Percentiles rank a stretch among this genome's conserved stretches.
phyloP scores from a whole-genome alignment of 2,113 vertebrate species.

The Eleginops maclovinus region DNA sequence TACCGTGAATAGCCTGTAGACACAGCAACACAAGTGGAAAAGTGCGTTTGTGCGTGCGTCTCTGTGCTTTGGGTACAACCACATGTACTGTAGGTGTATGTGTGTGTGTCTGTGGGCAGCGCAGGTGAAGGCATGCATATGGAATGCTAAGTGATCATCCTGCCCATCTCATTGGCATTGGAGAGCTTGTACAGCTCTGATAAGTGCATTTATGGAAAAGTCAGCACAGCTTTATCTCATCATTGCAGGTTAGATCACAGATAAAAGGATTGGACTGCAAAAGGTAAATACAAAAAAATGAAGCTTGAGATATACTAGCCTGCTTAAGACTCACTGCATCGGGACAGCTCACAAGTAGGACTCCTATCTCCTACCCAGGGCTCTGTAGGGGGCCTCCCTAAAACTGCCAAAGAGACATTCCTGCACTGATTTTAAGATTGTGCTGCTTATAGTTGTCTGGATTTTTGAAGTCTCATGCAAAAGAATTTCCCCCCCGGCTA shows the following conservation, averaged over 20 bases:
- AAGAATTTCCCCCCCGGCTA: conserved; percentile 51
- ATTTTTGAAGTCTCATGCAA: conserved; percentile 55
- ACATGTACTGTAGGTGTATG: conserved; percentile 42
- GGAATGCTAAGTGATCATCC: conserved; percentile 77
- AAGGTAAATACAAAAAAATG: conserved; percentile 71
- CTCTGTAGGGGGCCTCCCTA: conserved; percentile 51
- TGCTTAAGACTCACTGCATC: conserved; percentile 51
- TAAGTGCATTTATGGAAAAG: conserved; percentile 85
- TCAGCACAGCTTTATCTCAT: conserved; percentile 82
- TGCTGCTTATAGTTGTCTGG: conserved; percentile 51
- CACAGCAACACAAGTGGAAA: conserved; percentile 64
- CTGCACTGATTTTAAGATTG: conserved; percentile 56
- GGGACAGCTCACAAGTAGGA: conserved; percentile 59
- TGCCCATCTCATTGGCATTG: conserved; percentile 77
- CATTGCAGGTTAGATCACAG: conserved; percentile 83
- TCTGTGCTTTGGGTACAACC: conserved; percentile 30
- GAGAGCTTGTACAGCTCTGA: conserved; percentile 78
- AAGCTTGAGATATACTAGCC: conserved; percentile 48
- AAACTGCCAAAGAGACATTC: conserved; percentile 44
- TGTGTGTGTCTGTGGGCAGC: conserved; percentile 52
- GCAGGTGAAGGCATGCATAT: conserved; percentile 66
- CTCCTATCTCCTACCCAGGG: conserved; percentile 56
- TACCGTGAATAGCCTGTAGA: conserved; percentile 75
- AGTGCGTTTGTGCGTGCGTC: conserved; percentile 50
- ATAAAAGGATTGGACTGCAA: conserved; percentile 77